phyloP scores from a whole-genome alignment of 2,888 invertebrate species.

The Mycalesis mineus region DNA sequence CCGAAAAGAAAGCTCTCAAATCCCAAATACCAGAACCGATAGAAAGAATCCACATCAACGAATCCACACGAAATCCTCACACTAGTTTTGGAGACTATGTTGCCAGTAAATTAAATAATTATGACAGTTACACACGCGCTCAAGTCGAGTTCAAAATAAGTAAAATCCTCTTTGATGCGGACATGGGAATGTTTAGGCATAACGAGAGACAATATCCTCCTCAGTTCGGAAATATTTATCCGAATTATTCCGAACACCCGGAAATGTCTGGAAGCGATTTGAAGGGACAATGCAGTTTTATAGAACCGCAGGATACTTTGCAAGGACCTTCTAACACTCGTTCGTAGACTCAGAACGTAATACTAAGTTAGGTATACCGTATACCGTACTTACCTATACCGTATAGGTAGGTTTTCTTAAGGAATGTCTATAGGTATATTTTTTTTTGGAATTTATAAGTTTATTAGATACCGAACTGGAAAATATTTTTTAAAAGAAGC shows the following conservation, averaged over 20 bases:
- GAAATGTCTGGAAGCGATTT: neutral
- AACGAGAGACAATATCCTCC: neutral
- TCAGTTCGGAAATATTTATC: neutral
- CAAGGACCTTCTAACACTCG: neutral
- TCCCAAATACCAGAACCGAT: neutral
- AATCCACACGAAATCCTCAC: neutral
- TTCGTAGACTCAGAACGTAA: neutral
- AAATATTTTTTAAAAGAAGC: too few relatives aligned
- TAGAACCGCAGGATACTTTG: neutral
- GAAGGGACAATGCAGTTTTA: neutral
- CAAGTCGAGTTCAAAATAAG: constrained; percentile 1
- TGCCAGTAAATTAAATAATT: neutral
- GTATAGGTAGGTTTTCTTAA: too few relatives aligned
- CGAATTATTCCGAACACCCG: neutral
- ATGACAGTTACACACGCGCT: neutral
- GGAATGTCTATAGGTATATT: too few relatives aligned
- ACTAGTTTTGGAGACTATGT: constrained; percentile 2
- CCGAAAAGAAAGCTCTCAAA: neutral
- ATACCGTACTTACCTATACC: too few relatives aligned
- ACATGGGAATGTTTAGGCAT: constrained; percentile 1
- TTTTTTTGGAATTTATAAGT: too few relatives aligned
- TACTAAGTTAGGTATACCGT: too few relatives aligned
- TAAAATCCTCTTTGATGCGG: constrained; percentile 1
- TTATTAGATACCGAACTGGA: too few relatives aligned
- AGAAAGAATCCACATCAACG: neutral